A percentile compares a stretch with the other conserved stretches of the same genome.
Conservation (phyloP, 2,113 vertebrate genomes). For the Danionella cerebrum region DNA sequence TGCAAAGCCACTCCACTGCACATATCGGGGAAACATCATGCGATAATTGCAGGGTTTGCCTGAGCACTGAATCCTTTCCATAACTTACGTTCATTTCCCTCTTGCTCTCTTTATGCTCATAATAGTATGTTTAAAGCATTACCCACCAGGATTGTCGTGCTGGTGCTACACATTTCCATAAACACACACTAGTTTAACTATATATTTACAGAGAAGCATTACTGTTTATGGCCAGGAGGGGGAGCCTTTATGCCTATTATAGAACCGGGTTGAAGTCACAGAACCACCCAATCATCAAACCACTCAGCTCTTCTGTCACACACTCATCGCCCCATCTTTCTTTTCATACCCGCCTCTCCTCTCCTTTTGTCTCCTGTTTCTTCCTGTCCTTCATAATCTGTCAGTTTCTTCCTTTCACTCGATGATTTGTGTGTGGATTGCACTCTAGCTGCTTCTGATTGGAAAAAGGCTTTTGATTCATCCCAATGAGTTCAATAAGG, state of each 20-base stretch:
- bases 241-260: constrained; percentile 58
- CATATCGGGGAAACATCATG: constrained; percentile 31
- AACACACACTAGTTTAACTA: too few relatives aligned
- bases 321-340: neutral
- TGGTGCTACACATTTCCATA: too few relatives aligned
- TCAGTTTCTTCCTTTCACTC: constrained; percentile 29
- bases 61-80: constrained; percentile 15
- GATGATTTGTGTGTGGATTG: constrained; percentile 25
- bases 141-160: neutral
- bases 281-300: neutral
- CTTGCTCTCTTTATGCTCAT: neutral
- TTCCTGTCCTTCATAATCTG: constrained; percentile 22
- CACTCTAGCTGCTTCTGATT: constrained; percentile 13
- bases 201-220: neutral
- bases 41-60: constrained; percentile 38
- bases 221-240: constrained; percentile 47
- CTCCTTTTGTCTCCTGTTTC: constrained; percentile 27
- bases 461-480: constrained; percentile 23
- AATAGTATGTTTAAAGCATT: neutral
- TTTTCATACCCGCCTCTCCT: neutral
- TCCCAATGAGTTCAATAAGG: constrained; percentile 15
- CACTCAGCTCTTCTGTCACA: constrained; percentile 6
- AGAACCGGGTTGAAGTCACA: neutral
- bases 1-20: constrained; percentile 9
- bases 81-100: neutral